These are phyloP conservation scores for Lordiphosa fenestrarum DNA, from an alignment of 2,888 invertebrate genomes.

Conservation along the genomic window DNA sequence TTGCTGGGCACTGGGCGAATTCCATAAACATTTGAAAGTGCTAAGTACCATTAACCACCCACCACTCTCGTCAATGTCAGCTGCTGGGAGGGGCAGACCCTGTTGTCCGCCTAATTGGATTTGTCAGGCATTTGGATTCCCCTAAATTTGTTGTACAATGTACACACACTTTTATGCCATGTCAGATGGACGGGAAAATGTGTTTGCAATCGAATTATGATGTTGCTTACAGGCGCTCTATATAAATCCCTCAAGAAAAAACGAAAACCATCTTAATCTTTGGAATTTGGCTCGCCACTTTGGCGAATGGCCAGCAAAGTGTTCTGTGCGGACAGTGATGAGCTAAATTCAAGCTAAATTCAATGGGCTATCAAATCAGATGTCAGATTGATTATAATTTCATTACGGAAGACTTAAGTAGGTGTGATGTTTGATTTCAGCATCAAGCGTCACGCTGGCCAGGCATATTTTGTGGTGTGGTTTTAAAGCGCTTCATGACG, in stretches of 20 bases:
- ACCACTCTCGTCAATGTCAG: slow-evolving; percentile 8
- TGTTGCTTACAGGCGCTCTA: no score
- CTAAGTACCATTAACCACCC: slow-evolving; percentile 44
- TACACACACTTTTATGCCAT: slow-evolving; percentile 18
- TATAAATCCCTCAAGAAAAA: slow-evolving; percentile 20
- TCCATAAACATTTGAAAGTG: slow-evolving; percentile 47
- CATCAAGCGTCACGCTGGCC: no score
- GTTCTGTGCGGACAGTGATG: slow-evolving; percentile 26
- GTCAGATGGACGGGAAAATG: slow-evolving; percentile 39
- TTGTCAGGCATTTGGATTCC: slow-evolving; percentile 49
- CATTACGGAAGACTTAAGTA: no score
- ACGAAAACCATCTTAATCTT: slow-evolving; percentile 27
- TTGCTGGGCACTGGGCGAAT: slow-evolving; percentile 17
- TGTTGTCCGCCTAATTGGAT: slow-evolving; percentile 55
- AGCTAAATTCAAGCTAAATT: slow-evolving; percentile 18
- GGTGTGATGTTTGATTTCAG: no score
- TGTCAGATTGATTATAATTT: no score
- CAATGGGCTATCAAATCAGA: no score
- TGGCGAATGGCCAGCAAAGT: slow-evolving; percentile 32
- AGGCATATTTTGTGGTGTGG: no score
- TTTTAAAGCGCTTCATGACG: no score
- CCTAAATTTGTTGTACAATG: slow-evolving; percentile 1
- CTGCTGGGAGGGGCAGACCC: background rate
- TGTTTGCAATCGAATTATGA: slow-evolving; percentile 63
- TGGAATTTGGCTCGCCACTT: slow-evolving; percentile 9